Evolutionary conservation across 2,797 vertebrate species (phyloP).

Genomic region (Sebastes hubbsi): DNA sequence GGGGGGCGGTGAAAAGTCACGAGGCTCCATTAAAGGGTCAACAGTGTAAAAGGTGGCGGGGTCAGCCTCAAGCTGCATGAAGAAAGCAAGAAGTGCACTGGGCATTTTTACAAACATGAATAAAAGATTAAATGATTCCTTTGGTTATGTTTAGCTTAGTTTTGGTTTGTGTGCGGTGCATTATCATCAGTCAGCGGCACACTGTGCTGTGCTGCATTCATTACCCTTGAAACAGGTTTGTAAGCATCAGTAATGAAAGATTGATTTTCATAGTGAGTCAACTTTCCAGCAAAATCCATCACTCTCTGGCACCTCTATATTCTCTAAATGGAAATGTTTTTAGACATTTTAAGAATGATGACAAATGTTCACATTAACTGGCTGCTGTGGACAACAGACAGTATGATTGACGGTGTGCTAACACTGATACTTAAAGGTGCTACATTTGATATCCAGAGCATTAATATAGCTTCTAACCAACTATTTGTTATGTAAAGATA

Average conservation of each 20-base stretch:
- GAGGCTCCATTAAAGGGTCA: neutral
- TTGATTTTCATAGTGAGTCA: conserved; percentile 44
- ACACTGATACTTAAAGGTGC: neutral
- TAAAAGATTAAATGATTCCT: neutral
- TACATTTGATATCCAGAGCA: too few species aligned
- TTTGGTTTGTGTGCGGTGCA: neutral
- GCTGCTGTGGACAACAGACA: neutral
- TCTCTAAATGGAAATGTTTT: neutral
- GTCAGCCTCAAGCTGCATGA: neutral
- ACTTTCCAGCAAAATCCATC: conserved; percentile 27
- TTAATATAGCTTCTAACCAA: too few species aligned
- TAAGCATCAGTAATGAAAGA: conserved; percentile 34
- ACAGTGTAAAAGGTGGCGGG: neutral
- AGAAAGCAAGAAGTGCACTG: neutral
- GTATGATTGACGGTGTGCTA: neutral
- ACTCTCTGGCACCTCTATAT: neutral
- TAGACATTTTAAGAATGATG: conserved; percentile 1
- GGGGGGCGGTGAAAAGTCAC: neutral
- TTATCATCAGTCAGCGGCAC: neutral
- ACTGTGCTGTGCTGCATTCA: neutral
- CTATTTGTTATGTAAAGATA: too few species aligned
- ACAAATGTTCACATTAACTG: neutral
- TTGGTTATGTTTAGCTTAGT: neutral
- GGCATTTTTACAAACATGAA: neutral
- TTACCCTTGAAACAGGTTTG: conserved; percentile 8